phyloP scores from a whole-genome alignment of 2,797 vertebrate species.

The Fratercula arctica region DNA sequence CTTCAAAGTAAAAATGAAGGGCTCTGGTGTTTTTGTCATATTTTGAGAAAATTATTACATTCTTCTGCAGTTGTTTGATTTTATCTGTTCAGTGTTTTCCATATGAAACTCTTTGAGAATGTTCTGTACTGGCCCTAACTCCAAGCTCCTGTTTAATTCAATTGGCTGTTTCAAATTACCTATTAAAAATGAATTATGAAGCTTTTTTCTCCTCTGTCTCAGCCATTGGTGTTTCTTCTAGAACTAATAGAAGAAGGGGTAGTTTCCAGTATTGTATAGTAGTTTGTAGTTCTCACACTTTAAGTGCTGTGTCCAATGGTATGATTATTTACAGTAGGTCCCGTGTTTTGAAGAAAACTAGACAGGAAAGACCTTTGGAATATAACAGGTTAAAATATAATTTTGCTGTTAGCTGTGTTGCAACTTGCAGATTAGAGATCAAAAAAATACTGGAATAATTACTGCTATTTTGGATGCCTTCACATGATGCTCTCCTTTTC shows the following conservation, averaged over 20 bases:
- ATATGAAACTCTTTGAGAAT: conserved; percentile 37
- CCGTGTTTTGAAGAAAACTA: neutral
- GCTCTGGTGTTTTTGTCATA: conserved; percentile 9
- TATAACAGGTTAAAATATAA: neutral
- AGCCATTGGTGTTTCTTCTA: neutral
- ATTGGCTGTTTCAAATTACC: conserved; percentile 11
- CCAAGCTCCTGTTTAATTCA: conserved; percentile 15
- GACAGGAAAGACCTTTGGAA: neutral
- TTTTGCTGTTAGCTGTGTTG: neutral
- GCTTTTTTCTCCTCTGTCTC: neutral
- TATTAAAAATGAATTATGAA: conserved; percentile 17
- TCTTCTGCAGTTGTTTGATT: conserved; percentile 32
- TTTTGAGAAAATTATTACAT: conserved; percentile 42
- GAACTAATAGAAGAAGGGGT: neutral
- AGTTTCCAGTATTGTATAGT: neutral
- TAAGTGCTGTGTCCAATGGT: neutral
- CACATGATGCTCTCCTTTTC: neutral
- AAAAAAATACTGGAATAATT: neutral
- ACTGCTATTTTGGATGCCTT: neutral
- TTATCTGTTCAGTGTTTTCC: conserved; percentile 51
- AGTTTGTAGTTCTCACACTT: neutral
- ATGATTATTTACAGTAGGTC: neutral
- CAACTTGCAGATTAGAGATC: neutral
- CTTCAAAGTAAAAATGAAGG: conserved; percentile 35
- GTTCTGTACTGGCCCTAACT: conserved; percentile 10